phyloP scores from a whole-genome alignment of 2,113 vertebrate genomes.

The Mohoua ochrocephala region DNA sequence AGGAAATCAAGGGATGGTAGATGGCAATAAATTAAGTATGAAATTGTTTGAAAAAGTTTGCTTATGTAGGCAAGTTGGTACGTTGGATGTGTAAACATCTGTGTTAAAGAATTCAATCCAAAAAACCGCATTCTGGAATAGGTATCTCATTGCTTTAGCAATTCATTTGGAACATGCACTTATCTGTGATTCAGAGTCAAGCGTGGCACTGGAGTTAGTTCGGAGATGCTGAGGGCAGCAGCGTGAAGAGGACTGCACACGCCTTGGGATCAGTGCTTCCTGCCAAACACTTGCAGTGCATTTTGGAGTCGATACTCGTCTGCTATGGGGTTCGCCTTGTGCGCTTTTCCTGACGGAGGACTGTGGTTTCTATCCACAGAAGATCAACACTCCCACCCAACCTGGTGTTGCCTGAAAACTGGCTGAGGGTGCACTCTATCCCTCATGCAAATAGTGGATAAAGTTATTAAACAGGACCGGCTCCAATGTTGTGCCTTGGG shows the following conservation, averaged over 20 bases:
- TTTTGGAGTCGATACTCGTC: background rate
- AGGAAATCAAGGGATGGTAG: background rate
- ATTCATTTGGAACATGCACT: background rate
- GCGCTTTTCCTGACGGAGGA: background rate
- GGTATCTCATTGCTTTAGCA: background rate
- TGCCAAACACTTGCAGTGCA: background rate
- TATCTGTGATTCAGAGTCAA: background rate
- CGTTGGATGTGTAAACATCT: background rate
- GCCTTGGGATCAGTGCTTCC: background rate
- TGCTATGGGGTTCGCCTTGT: background rate
- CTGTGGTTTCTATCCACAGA: background rate
- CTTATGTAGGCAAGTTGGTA: background rate
- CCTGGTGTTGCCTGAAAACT: no score
- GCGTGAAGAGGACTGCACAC: rapidly evolving
- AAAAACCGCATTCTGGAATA: background rate
- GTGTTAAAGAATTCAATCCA: background rate
- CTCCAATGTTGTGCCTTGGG: background rate
- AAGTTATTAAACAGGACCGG: background rate
- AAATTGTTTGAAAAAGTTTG: background rate
- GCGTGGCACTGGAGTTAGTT: background rate
- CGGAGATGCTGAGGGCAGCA: background rate
- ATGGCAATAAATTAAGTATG: background rate
- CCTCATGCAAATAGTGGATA: background rate
- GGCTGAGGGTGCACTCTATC: background rate
- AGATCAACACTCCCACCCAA: background rate